A percentile compares a stretch with the other conserved stretches of the same genome.
phyloP scores from a whole-genome alignment of 2,797 vertebrate genomes.

The Lateolabrax maculatus region DNA sequence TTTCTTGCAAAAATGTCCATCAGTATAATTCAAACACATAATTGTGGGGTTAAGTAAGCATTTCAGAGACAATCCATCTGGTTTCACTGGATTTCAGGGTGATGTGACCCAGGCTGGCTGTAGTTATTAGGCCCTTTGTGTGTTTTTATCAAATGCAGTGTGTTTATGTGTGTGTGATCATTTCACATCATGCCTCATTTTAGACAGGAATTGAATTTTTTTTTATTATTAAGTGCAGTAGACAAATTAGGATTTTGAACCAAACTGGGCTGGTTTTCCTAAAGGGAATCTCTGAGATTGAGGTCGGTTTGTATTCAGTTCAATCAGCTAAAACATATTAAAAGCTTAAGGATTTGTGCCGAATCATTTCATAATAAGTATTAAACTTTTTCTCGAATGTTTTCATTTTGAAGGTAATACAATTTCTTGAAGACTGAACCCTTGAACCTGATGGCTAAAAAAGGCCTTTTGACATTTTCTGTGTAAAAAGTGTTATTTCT shows the following conservation, averaged over 20 bases:
- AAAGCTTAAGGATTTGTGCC: background rate
- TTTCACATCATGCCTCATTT: slow-evolving; percentile 71
- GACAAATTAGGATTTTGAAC: slow-evolving; percentile 43
- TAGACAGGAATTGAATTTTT: slow-evolving; percentile 35
- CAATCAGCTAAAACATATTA: background rate
- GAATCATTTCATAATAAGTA: background rate
- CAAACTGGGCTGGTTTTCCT: slow-evolving; percentile 48
- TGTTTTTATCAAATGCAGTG: slow-evolving; percentile 36
- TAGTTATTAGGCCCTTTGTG: slow-evolving; percentile 29
- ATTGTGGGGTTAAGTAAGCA: background rate
- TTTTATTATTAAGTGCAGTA: slow-evolving; percentile 41
- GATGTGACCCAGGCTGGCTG: slow-evolving; percentile 41
- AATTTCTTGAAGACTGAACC: background rate
- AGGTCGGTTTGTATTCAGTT: background rate
- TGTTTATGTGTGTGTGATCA: slow-evolving; percentile 49
- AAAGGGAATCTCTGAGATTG: slow-evolving; percentile 19
- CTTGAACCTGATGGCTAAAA: background rate
- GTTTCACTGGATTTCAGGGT: slow-evolving; percentile 10
- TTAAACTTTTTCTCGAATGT: background rate
- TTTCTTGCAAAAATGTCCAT: no score
- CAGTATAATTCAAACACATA: background rate
- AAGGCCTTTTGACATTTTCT: background rate
- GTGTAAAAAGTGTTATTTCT: background rate
- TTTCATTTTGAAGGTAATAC: slow-evolving; percentile 1
- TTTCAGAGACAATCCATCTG: background rate